Conservation (phyloP, 1,140 invertebrate genomes). For the Camponotus floridanus region DNA sequence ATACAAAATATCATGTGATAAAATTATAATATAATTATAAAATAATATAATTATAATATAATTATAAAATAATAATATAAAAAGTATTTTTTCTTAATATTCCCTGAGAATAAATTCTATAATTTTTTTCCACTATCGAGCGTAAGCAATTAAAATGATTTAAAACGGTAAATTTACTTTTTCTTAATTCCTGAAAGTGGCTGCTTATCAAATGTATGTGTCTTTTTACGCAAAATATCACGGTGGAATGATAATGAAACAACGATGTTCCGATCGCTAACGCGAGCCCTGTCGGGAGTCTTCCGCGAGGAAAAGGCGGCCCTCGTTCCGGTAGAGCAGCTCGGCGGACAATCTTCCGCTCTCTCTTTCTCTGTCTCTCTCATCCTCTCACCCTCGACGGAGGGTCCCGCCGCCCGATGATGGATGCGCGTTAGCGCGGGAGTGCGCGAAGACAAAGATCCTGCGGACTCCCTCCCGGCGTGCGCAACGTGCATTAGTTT, state of each 20-base stretch:
- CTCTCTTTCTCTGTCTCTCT: neutral
- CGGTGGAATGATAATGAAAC: neutral
- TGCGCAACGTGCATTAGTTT: constrained; percentile 83
- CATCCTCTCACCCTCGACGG: constrained; percentile 34
- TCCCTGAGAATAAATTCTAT: too few relatives aligned
- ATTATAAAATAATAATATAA: neutral
- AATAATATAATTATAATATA: neutral
- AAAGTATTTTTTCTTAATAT: too few relatives aligned
- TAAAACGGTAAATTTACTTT: neutral
- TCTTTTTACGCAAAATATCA: neutral
- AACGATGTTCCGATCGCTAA: neutral
- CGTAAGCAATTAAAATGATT: neutral
- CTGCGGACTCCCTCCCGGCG: constrained; percentile 79
- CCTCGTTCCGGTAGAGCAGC: constrained; percentile 39
- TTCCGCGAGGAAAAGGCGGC: constrained; percentile 20
- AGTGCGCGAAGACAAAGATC: constrained; percentile 83
- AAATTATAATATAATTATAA: too few relatives aligned
- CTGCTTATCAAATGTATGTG: neutral
- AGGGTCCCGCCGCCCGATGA: constrained; percentile 75
- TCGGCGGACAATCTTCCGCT: constrained; percentile 38
- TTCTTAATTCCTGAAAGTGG: neutral
- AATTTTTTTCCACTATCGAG: too few relatives aligned
- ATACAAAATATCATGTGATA: too few relatives aligned
- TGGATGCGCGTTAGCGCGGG: constrained; percentile 84
- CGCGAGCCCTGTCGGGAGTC: constrained; percentile 4